Base-by-base conservation (phyloP, 2,113 vertebrate species). In the Halichoerus grypus region DNA sequence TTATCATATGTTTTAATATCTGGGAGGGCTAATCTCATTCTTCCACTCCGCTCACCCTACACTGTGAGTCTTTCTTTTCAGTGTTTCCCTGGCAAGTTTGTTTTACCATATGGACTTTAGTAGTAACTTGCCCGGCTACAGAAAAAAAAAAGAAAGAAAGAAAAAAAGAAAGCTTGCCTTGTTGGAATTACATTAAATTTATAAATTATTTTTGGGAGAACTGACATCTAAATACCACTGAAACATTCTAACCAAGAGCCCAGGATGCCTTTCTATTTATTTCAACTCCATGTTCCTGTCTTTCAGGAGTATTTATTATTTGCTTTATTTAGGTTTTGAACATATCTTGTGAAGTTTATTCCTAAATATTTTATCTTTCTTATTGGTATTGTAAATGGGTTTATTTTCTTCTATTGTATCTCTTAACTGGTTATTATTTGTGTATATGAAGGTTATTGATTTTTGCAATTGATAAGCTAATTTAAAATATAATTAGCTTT, bases 271-370 rank as follows among this genome's bases (percentile, higher is more conserved):
- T 85, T 80, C 21, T 13, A 24, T 86, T 79, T 79, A 7, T 36
- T 84, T n/a, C 72, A 46, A 10, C 13, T 83, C 3, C 49, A 55
- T 22, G 42, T 95, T 79, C 85, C 7, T 42, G 33, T 65, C 36
- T 85, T 95, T 89, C 18, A 51, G 26, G 4, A 89, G 49, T 46
- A 15, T 80, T 89, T 65, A 33, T 65, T 93, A 33, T 65, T 93
- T 93, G 92, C 18, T 57, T 80, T 49, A 53, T 63, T 46, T 90
- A 85, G 31, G 26, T 74, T 92, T 92, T 65, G 19, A 61, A 85
- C 18, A 53, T 33, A 92, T 85, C 61, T 89, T 89, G 14, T 95
- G 55, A 94, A 59, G 51, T 46, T 69, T 55, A 69, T 79, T 93
- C 4, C 26, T 72, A 96, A 67, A 46, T 59, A 90, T 59, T 42